Conservation (phyloP, 2,797 vertebrate genomes). For the Gobionotothen gibberifrons region DNA sequence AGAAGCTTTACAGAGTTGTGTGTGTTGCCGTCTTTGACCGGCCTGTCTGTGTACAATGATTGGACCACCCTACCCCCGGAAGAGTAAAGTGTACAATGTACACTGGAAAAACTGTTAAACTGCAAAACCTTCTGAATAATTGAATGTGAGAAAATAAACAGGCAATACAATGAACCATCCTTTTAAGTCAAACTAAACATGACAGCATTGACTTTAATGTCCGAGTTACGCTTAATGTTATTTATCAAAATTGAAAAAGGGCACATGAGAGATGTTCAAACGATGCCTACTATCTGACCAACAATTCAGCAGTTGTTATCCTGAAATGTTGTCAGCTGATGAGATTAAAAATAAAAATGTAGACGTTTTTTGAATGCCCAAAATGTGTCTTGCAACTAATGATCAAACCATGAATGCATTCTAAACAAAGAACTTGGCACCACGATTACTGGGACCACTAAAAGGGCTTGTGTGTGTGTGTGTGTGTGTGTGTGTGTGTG, state of each 20-base stretch:
- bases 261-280: too few species aligned
- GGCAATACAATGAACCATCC: too few species aligned
- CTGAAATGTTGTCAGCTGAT: slow-evolving; percentile 21
- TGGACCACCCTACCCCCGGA: background rate
- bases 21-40: slow-evolving; percentile 49
- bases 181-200: background rate
- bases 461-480: slow-evolving; percentile 46
- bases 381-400: slow-evolving; percentile 58
- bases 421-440: slow-evolving; percentile 71
- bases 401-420: slow-evolving; percentile 60
- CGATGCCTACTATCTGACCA: too few species aligned
- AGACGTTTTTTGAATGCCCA: slow-evolving; percentile 24
- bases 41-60: background rate
- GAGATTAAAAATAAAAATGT: slow-evolving; percentile 26
- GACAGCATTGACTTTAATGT: background rate
- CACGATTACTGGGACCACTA: slow-evolving; percentile 36
- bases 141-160: background rate
- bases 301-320: too few species aligned
- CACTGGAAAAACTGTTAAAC: background rate
- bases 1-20: slow-evolving; percentile 51
- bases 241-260: too few species aligned
- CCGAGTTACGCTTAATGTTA: background rate
- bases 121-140: background rate
- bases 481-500: slow-evolving; percentile 35
- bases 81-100: background rate